Base-by-base conservation (phyloP, 1,140 invertebrate genomes). In the Drosophila varians region DNA sequence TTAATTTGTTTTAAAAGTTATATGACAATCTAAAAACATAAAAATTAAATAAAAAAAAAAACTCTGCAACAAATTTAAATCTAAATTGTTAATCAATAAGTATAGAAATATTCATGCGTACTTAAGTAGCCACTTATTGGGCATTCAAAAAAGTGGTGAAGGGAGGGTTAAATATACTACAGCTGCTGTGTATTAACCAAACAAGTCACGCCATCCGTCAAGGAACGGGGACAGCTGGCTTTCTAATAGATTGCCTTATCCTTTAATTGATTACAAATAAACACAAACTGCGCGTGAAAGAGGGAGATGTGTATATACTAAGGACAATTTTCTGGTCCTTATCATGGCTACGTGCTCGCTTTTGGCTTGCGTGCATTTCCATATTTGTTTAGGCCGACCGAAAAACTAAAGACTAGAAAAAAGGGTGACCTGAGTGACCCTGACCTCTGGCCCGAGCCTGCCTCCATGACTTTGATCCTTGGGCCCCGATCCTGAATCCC, bases 231-330 rank as follows among this genome's bases (percentile, higher is more conserved):
- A 31, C 78, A 84, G 80, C 80, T 84, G 80, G 52, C 68, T 60
- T 60, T 51, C 42, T 56, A 58, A 82, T 74, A 82, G 69, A 82
- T 82, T 77, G 55, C 74, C 73, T 62, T 80, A 76, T 57, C 68
- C 57, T 74, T 87, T 86, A 84, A 86, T 84, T 86, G 80, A 84
- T 84, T 80, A 84, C 73, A 80, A 72, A 86, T 86, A 86, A 86
- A 78, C 57, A 83, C 55, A 61, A 36, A 36, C 14, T 40, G 5
- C 26, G 12, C 4, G n/a, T 16, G 16, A 36, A 4, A 55, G 26
- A 9, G 25, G 2, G 21, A 45, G 31, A 1, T 5, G 14, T 16
- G 1, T 21, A 11, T 14, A 14, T 0, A 43, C 8, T 36, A 28
- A 14, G 62, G 60, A 61, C 55, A 64, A 47, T 64, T 65, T 51